phyloP scores from a whole-genome alignment of 2,888 invertebrate species.

The Drosophila mayaguana region DNA sequence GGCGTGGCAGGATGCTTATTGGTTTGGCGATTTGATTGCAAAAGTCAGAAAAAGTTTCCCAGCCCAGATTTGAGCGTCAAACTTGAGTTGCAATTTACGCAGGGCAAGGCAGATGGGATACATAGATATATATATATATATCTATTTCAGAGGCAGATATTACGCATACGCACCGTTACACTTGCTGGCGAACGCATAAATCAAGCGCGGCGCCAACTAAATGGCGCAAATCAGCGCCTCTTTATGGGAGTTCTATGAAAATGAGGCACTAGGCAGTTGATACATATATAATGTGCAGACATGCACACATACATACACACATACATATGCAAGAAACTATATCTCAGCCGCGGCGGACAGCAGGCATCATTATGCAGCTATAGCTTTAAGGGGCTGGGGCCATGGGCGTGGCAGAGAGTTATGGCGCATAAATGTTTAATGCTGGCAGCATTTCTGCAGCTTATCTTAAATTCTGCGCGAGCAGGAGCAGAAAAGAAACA shows the following conservation, averaged over 20 bases:
- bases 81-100: conserved; percentile 73
- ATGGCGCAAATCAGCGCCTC: conserved; percentile 48
- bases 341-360: background rate
- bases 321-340: conserved; percentile 7
- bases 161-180: conserved; percentile 65
- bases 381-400: background rate
- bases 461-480: conserved; percentile 64
- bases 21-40: conserved; percentile 59
- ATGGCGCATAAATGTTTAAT: conserved; percentile 68
- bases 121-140: conserved; percentile 51
- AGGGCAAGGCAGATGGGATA: conserved; percentile 5
- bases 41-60: conserved; percentile 43
- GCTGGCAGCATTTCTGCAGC: conserved; percentile 35
- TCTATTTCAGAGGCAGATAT: conserved; percentile 53
- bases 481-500: conserved; percentile 27
- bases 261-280: conserved; percentile 26
- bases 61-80: conserved; percentile 40
- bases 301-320: background rate
- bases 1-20: conserved; percentile 25
- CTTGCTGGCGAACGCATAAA: conserved; percentile 40
- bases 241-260: conserved; percentile 74
- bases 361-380: conserved; percentile 1
- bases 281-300: background rate
- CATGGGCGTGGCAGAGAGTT: conserved; percentile 43
- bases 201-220: conserved; percentile 40